Evolutionary conservation across 2,888 invertebrate species (phyloP).

Genomic region (Cerastis rubricosa): DNA sequence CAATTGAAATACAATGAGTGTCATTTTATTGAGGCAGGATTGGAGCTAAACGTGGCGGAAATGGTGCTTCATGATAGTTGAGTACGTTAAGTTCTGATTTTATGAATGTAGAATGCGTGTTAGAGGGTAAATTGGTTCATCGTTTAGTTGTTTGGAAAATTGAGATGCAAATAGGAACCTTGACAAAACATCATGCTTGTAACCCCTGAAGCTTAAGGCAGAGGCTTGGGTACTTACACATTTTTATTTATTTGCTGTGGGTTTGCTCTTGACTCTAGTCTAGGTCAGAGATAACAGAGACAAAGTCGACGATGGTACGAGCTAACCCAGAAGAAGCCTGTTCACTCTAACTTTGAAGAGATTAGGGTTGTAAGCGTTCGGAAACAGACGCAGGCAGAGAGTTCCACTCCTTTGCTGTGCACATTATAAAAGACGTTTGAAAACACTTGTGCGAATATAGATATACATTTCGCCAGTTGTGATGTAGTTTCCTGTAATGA

Average conservation of each 20-base stretch:
- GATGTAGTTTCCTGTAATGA: neutral
- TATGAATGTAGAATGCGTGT: neutral
- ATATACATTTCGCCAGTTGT: neutral
- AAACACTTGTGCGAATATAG: too few species aligned
- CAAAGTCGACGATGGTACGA: too few species aligned
- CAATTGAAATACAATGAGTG: slow-evolving; percentile 70
- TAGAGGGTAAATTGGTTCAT: slow-evolving; percentile 12
- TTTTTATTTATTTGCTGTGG: too few species aligned
- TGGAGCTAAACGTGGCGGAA: slow-evolving; percentile 37
- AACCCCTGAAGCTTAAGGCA: neutral
- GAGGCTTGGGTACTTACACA: neutral
- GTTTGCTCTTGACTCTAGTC: too few species aligned
- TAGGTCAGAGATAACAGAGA: too few species aligned
- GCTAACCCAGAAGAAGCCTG: too few species aligned
- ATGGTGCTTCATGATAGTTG: slow-evolving; percentile 19
- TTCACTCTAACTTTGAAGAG: too few species aligned
- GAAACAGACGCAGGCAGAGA: too few species aligned
- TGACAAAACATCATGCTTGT: neutral
- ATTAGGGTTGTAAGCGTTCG: too few species aligned
- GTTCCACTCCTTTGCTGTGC: too few species aligned
- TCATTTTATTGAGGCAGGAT: slow-evolving; percentile 69
- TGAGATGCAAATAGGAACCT: neutral
- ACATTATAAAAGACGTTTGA: too few species aligned
- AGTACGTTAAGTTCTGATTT: slow-evolving; percentile 26
- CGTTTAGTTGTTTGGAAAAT: neutral